These are phyloP conservation scores for Nycticorax nycticorax DNA, from an alignment of 2,113 vertebrate genomes.

Conservation along the genomic window DNA sequence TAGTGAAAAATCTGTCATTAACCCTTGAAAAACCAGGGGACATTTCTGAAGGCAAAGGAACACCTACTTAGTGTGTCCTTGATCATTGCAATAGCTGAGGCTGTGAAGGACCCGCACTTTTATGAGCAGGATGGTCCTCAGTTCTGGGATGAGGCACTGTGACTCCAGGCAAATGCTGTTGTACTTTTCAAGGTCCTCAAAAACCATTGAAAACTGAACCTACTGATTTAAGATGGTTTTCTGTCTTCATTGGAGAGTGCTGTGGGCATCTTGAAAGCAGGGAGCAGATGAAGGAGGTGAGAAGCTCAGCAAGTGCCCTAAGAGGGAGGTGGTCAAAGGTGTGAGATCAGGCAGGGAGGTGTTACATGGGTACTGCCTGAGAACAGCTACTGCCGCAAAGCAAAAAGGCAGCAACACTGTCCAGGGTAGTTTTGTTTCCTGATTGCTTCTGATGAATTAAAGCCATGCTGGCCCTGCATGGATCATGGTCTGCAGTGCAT, in stretches of 20 bases:
- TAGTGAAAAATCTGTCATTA: not conserved
- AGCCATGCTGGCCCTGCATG: not conserved
- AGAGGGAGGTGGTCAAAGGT: not conserved
- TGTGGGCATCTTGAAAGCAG: not conserved
- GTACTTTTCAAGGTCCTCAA: not conserved
- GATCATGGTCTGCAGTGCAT: fast-evolving
- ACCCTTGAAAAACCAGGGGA: not conserved
- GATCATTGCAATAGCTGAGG: not conserved
- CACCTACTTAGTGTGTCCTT: not conserved
- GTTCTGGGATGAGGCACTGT: not conserved
- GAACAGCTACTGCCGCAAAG: not conserved
- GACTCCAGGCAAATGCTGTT: not conserved
- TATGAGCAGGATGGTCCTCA: not conserved
- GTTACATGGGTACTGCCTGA: not conserved
- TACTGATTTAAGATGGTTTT: not conserved
- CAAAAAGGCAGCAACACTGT: not conserved
- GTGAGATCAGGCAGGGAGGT: not conserved
- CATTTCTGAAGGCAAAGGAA: not conserved
- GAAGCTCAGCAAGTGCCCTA: not conserved
- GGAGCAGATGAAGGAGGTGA: not conserved
- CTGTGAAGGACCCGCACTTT: not conserved
- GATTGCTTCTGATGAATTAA: not conserved
- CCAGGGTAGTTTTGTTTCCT: not conserved
- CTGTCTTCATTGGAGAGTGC: not conserved
- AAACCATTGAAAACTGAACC: not conserved